Conservation (phyloP, 2,113 vertebrate genomes). For the Corydoras sp. region DNA sequence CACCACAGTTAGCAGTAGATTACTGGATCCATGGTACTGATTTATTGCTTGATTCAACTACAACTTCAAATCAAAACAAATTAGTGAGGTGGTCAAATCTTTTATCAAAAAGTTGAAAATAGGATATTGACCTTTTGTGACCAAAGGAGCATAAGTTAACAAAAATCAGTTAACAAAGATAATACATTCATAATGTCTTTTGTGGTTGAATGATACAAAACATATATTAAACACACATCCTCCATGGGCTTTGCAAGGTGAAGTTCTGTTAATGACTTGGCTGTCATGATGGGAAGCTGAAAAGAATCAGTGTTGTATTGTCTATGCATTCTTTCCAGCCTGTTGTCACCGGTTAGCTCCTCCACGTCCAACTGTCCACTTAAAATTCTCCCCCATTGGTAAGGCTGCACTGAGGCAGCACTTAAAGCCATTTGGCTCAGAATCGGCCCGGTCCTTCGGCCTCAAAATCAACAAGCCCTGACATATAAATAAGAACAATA, state of each 20-base stretch:
- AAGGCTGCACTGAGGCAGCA: constrained; percentile 26
- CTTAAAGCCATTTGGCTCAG: constrained; percentile 47
- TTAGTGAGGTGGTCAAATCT: not conserved
- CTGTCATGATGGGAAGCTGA: constrained; percentile 2
- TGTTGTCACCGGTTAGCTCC: constrained; percentile 35
- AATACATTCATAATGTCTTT: not conserved
- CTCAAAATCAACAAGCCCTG: constrained; percentile 35
- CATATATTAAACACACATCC: not conserved
- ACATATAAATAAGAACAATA: constrained; percentile 58
- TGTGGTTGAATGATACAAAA: not conserved
- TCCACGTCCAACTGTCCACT: constrained; percentile 47
- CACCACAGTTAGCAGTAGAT: constrained; percentile 21
- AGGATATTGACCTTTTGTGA: too few species aligned
- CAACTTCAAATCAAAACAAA: constrained; percentile 14
- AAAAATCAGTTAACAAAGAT: too few species aligned
- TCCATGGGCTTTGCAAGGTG: constrained; percentile 6
- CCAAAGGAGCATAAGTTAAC: too few species aligned
- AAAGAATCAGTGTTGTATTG: constrained; percentile 29
- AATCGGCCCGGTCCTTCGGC: constrained; percentile 31
- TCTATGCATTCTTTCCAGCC: constrained; percentile 46
- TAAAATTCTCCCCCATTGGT: constrained; percentile 44
- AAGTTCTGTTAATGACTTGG: constrained; percentile 6
- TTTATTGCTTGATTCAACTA: constrained; percentile 18
- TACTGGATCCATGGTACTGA: not conserved
- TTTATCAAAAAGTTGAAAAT: too few species aligned